Evolutionary conservation across 2,797 vertebrate species (phyloP), one percentile per base, ranked within the genome.

Genomic region (Propithecus perrieri): DNA sequence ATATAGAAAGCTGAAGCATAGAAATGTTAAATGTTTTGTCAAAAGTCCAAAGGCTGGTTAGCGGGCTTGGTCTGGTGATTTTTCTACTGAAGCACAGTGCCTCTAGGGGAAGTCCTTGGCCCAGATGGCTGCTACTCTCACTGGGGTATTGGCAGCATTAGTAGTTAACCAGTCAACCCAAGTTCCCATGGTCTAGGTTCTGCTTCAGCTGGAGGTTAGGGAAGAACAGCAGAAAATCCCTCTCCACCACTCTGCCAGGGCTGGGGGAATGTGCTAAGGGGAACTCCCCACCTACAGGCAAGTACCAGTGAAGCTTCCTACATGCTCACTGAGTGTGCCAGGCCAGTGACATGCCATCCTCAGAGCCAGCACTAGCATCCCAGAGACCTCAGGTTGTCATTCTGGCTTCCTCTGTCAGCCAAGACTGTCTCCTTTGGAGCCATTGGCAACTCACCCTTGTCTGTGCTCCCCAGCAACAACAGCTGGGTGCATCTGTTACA

Each of bases 401-500:
- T 33, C 46, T 28, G 69, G 67, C 67, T 78, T 84, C 28, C 38
- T 48, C 30, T 74, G 6, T 88, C 65, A 10, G 61, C 63, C n/a
- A 26, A 71, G 69, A 48, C 61, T 71, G 30, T 28, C 57, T 63
- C 43, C 30, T 65, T 46, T 22, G 57, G 61, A 86, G 53, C 38
- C 30, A 28, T 26, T 22, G 38, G 28, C 17, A 5, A 26, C 13
- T 59, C 69, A 18, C 33, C 55, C 89, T 95, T 90, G 63, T 85
- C 76, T 90, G 67, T 55, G 43, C 15, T 63, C 61, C 24, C 50
- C 72, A 74, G 74, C 0, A 17, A 30, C 35, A 69, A 65, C 85
- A 97, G 86, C 96, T 91, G 90, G 79, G 48, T 15, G 7, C 81
- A 74, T 97, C 96, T 97, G 83, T 94, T 91, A 80, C 48, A n/a